phyloP scores from a whole-genome alignment of 2,113 vertebrate species.

The Lontra canadensis region DNA sequence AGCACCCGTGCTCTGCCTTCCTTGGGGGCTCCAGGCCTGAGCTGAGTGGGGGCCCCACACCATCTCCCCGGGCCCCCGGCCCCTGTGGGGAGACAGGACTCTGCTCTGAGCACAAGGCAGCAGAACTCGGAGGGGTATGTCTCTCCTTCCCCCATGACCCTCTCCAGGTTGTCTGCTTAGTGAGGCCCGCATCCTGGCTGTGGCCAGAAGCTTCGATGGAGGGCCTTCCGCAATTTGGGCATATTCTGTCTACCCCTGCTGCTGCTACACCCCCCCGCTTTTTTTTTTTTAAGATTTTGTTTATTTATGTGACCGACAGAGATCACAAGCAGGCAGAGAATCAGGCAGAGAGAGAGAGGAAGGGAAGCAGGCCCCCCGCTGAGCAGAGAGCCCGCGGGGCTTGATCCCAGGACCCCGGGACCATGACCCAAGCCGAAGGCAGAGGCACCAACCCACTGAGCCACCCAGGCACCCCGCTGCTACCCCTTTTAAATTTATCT shows the following conservation, averaged over 20 bases:
- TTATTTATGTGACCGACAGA: too few species aligned
- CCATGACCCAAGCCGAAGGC: too few species aligned
- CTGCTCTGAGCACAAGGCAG: background rate
- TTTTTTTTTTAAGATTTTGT: background rate
- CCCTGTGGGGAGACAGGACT: background rate
- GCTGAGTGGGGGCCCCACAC: background rate
- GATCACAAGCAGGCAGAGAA: too few species aligned
- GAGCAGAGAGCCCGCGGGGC: too few species aligned
- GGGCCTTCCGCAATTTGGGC: background rate
- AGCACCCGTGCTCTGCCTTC: background rate
- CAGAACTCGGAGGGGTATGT: background rate
- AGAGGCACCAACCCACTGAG: too few species aligned
- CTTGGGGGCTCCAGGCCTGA: background rate
- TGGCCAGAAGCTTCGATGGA: background rate
- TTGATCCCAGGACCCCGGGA: too few species aligned
- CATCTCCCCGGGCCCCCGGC: background rate
- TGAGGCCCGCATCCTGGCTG: background rate
- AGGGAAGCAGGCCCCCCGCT: too few species aligned
- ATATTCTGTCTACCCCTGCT: background rate
- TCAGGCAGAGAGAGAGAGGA: too few species aligned
- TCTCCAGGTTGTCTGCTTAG: background rate
- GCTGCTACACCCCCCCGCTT: background rate
- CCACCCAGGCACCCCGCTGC: too few species aligned
- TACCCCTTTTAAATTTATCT: background rate
- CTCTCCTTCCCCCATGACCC: background rate